Evolutionary conservation across 2,888 invertebrate species (phyloP).

Genomic region (Scaptomyza reducta): DNA sequence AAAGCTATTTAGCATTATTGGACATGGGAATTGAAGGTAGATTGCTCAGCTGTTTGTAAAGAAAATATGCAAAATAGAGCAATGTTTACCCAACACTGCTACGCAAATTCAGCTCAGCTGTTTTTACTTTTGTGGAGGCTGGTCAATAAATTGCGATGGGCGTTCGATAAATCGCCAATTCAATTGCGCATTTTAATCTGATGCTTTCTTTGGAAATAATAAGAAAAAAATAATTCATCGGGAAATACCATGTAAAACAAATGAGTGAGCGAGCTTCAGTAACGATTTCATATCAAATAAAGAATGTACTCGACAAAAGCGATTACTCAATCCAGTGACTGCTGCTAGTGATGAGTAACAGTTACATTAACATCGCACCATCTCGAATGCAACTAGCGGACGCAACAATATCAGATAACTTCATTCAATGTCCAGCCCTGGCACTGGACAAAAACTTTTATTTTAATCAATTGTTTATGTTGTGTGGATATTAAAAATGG

Average conservation of each 20-base stretch:
- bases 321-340: background rate
- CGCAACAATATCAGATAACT: slow-evolving; percentile 55
- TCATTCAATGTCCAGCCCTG: slow-evolving; percentile 48
- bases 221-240: background rate
- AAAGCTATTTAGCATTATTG: background rate
- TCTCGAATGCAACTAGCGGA: slow-evolving; percentile 46
- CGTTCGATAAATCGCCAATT: background rate
- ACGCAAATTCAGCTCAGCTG: slow-evolving; percentile 30
- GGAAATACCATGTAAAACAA: no score
- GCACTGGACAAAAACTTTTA: slow-evolving; percentile 55
- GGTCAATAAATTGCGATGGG: background rate
- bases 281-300: background rate
- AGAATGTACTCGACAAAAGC: background rate
- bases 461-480: slow-evolving; percentile 65
- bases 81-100: slow-evolving; percentile 21
- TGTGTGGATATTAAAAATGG: slow-evolving; percentile 57
- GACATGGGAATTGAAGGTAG: slow-evolving; percentile 1
- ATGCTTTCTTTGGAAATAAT: background rate
- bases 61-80: slow-evolving; percentile 1
- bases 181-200: background rate
- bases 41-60: slow-evolving; percentile 21
- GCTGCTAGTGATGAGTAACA: slow-evolving; percentile 4
- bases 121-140: slow-evolving; percentile 10
- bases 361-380: slow-evolving; percentile 18
- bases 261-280: no score